Conservation (phyloP, 2,113 vertebrate species). For the Dasyprocta punctata region DNA sequence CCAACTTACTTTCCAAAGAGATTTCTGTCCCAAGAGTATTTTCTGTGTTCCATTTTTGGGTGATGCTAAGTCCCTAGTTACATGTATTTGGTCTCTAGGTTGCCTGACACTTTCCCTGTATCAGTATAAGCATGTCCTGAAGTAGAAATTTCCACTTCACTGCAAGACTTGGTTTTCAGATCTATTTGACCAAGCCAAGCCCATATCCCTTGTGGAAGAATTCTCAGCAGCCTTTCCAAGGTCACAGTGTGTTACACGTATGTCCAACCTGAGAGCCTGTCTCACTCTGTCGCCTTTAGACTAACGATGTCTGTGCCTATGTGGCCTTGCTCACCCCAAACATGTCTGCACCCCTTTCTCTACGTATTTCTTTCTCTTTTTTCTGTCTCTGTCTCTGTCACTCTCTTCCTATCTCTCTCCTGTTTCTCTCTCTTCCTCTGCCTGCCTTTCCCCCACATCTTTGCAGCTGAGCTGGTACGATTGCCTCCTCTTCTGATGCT, state of each 20-base stretch:
- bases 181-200: slow-evolving; percentile 95
- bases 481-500: neutral
- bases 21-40: slow-evolving; percentile 95
- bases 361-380: neutral
- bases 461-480: neutral
- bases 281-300: neutral
- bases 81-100: slow-evolving; percentile 96
- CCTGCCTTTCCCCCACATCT: no score
- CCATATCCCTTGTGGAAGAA: slow-evolving; percentile 96
- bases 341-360: neutral
- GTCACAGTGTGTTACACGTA: slow-evolving; percentile 95
- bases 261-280: neutral
- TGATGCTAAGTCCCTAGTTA: slow-evolving; percentile 93
- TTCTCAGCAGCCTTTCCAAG: slow-evolving; percentile 96
- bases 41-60: slow-evolving; percentile 98
- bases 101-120: slow-evolving; percentile 95
- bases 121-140: slow-evolving; percentile 94
- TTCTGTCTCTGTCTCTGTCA: neutral
- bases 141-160: slow-evolving; percentile 95
- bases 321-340: no score
- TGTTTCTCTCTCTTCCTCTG: neutral
- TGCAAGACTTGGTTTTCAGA: slow-evolving; percentile 96
- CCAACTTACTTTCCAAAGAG: slow-evolving; percentile 95
- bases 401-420: neutral
- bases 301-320: neutral